Evolutionary conservation across 2,797 vertebrate genomes (phyloP), one percentile per base, ranked within the genome.

Genomic region (Thunnus albacares): DNA sequence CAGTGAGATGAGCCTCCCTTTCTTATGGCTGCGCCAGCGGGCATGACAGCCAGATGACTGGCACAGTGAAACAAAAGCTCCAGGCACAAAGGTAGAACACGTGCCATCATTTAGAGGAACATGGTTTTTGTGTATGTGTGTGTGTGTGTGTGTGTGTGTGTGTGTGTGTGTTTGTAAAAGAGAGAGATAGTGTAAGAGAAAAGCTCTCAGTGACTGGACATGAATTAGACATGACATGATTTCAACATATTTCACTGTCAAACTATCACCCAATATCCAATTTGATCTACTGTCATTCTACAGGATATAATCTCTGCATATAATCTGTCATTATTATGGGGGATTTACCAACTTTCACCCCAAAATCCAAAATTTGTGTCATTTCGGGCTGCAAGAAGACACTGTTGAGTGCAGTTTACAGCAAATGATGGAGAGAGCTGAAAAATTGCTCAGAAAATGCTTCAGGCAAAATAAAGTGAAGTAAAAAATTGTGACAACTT

Each of bases 21-120:
- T 57, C 20, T 59, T 33, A n/a, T 62, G 43, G 65, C 65, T 20
- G 57, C 33, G 70, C 81, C 74, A 72, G 79, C 53, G 66, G 78
- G 62, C 66, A 74, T 77, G 77, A 79, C 56, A 70, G 20, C 76
- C 71, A 80, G 60, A 79, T 58, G 28, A 64, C 64, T 75, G 62
- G 35, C 33, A 63, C 43, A 38, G 57, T 59, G 59, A 70, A 86
- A 79, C 61, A 58, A 64, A 62, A 69, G 67, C 75, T 83, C 26
- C 75, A 22, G 60, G 33, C 35, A 55, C 38, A 71, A 73, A 45
- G 22, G 53, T 65, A 52, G 60, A 71, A 71, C 33, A 69, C 51
- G 53, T 64, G 38, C 24, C 43, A 33, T 62, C 41, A 70, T 69
- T 75, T 55, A 70, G 52, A 70, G 28, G 55, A 62, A 49, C 63